Conservation (phyloP, 53 echinoderm and acorn worm species). For the Antedon mediterranea region DNA sequence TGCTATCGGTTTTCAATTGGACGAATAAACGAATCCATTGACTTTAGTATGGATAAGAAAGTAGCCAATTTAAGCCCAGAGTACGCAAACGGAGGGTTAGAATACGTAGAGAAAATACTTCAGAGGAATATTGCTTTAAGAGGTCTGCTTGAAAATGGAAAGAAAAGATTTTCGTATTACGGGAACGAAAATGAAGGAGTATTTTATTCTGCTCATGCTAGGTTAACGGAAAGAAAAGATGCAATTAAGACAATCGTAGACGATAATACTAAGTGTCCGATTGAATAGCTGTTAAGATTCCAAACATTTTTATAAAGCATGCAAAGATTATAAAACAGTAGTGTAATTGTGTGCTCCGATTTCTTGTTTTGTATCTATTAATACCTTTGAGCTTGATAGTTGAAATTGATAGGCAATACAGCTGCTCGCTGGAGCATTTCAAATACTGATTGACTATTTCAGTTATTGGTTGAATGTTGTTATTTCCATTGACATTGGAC, state of each 20-base stretch:
- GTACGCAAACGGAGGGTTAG: conserved; percentile 59
- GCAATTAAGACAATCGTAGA: conserved; percentile 33
- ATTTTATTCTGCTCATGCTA: conserved; percentile 44
- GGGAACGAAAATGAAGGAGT: conserved; percentile 58
- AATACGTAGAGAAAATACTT: conserved; percentile 60
- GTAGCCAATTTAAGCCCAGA: conserved; percentile 36
- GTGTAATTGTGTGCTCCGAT: background rate
- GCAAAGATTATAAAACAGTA: background rate
- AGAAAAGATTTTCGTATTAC: conserved; percentile 70
- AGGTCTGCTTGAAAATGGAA: conserved; percentile 56
- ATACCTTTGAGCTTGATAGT: background rate
- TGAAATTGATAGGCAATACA: background rate
- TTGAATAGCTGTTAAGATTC: background rate
- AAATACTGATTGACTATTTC: background rate
- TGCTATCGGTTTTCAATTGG: conserved; percentile 45
- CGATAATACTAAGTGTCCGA: conserved; percentile 5
- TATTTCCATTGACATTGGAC: no score
- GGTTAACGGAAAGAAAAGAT: conserved; percentile 49
- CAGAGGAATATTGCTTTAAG: conserved; percentile 60
- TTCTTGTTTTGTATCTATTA: background rate
- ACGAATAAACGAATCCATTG: conserved; percentile 40
- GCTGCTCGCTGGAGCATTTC: background rate
- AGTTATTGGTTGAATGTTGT: no score
- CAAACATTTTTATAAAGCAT: background rate
- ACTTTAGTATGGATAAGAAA: conserved; percentile 37